Base-by-base conservation (phyloP, 2,888 invertebrate genomes). In the Scelioninae gen. 2 region DNA sequence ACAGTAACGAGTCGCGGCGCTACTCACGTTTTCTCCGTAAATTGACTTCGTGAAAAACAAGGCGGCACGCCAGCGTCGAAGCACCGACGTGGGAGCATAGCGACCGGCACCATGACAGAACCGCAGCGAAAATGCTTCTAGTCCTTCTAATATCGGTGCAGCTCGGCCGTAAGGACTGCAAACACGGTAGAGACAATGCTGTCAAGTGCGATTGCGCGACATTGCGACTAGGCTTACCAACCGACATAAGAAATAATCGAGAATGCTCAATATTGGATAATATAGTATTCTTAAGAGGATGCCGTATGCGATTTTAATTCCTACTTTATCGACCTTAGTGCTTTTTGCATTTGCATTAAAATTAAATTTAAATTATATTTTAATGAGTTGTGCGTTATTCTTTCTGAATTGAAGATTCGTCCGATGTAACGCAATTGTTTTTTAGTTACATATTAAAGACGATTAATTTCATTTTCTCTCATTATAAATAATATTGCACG, bases 61-160 rank as follows among this genome's bases (percentile, higher is more conserved):
- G 46, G 75, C 75, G 73, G 67, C 75, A 75, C 58, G 58, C 76
- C 74, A 74, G 70, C 68, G 50, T 61, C 58, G 71, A 73, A 75
- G 75, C 77, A 79, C 78, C 77, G 81, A 78, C 80, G 78, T 76
- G 78, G 74, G 76, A 77, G 73, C 78, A 79, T 78, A 73, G 77
- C 72, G 80, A 81, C 82, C 81, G 81, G 81, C 79, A 80, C 75
- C 80, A 80, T 81, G 77, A 78, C 77, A 78, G 74, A 69, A 61
- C 73, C 63, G 58, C 71, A 65, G 60, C 61, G 52, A 52, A 75
- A 71, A 63, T 58, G 73, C 45, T 64, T 72, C 73, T 67, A 68
- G 52, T 58, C 70, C 45, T 64, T 72, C 73, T 67, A 68, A 48
- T 71, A 52, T 63, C 70, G 46, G 63, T 65, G 61, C 70, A 71